Conservation (phyloP, 1,140 invertebrate genomes). For the Drosophila leontia region DNA sequence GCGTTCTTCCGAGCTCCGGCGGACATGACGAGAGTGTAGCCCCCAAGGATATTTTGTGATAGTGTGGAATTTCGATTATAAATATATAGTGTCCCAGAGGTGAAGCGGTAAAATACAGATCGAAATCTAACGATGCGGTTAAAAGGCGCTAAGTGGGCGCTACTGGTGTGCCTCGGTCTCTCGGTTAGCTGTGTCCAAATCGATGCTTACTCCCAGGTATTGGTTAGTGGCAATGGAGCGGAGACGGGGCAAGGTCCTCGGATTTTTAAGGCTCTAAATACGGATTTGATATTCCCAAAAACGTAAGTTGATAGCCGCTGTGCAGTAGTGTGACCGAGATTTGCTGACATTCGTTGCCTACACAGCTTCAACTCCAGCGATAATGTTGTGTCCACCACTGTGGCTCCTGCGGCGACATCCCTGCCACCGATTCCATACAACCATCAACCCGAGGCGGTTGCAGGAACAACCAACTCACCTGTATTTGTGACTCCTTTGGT, state of each 20-base stretch:
- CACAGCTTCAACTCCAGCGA: conserved; percentile 77
- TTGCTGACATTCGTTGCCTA: background rate
- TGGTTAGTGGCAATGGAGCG: conserved; percentile 32
- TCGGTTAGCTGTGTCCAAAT: conserved; percentile 19
- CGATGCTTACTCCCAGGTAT: conserved; percentile 69
- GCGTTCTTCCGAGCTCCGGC: conserved; percentile 28
- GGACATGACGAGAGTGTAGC: conserved; percentile 57
- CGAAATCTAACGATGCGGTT: conserved; percentile 35
- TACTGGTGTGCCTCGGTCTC: conserved; percentile 38
- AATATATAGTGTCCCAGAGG: conserved; percentile 32
- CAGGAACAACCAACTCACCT: conserved; percentile 9
- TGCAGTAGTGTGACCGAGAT: background rate
- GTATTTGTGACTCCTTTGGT: conserved; percentile 62
- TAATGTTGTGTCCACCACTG: conserved; percentile 69
- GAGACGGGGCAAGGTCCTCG: conserved; percentile 64
- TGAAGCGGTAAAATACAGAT: conserved; percentile 10
- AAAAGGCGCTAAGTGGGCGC: conserved; percentile 36
- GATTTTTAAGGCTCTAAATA: conserved; percentile 78
- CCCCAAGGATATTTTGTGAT: conserved; percentile 16
- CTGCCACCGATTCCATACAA: conserved; percentile 66
- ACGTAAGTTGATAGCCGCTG: conserved; percentile 55
- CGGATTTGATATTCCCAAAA: conserved; percentile 81
- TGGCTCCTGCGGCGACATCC: conserved; percentile 13
- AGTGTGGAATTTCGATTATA: background rate
- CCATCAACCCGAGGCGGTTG: conserved; percentile 38